Base-by-base conservation (phyloP, 1,140 invertebrate genomes). In the Musca vetustissima region DNA sequence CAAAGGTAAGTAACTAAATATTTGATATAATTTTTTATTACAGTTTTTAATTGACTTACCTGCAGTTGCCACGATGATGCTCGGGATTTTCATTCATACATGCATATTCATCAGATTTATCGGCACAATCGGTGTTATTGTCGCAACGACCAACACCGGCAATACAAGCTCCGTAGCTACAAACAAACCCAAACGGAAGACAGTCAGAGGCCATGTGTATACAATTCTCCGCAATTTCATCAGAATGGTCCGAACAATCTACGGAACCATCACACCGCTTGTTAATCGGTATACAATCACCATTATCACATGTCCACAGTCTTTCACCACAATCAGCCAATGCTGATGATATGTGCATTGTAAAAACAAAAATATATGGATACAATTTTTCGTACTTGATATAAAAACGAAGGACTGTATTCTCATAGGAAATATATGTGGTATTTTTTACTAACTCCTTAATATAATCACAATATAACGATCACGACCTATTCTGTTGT, bases 51-150 rank as follows among this genome's bases (percentile, higher is more conserved):
- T 28, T 28, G 8, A 53, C 48, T 53, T 53, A 67, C 66, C 66
- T 15, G 22, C 57, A 67, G 36, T 2, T 68, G 7, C 53, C 53
- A 17, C 36, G 67, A 25, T 59, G 48, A 19, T 67, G 14, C 1
- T 19, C 8, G 7, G 32, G 19, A 28, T 52, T 13, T 66, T 14
- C 22, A 53, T 19, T 43, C 1, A 4, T 11, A 19, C 55, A 50
- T 28, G 43, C 15, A n/a, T 43, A 43, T 49, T 94, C 92, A 80
- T 94, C 92, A 4, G 89, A 91, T 28, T 85, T 85, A 73, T 92
- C 89, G 0, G 78, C 28, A 75, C 91, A 92, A 66, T 93, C 85
- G 28, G 78, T 75, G 1, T 79, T 72, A 0, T 85, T 85, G 80
- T 93, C 84, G 71, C 89, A 90, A 24, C 75, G 76, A 0, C 74